Base-by-base conservation (phyloP, 2,797 vertebrate species). In the Hyperoplus lanceolatus region DNA sequence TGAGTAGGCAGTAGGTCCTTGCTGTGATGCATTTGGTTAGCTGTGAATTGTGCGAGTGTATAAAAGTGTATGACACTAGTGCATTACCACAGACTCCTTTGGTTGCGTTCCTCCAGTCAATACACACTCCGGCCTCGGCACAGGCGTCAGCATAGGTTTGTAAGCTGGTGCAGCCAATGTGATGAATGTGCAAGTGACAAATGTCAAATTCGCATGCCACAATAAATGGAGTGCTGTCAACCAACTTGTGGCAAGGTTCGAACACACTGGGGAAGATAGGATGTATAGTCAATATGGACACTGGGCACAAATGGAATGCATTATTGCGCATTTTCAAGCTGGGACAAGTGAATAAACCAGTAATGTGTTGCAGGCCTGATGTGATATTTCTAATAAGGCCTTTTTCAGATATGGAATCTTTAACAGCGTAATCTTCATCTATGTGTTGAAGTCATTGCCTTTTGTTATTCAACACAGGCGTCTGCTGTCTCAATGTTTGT, bases 61-160 rank as follows among this genome's bases (percentile, higher is more conserved):
- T 64, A 15, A 21, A 0, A 39, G 4, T 2, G 6, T 39, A 48
- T 50, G 38, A 38, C 10, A 21, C 61, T 3, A 8, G 15, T 12
- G 38, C 54, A 58, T 51, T 85, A 97, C 96, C 82, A 57, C 96
- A 97, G 43, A 89, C 38, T 82, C 94, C 95, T 1, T 80, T 3
- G 0, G 96, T 96, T 16, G 87, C 83, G 1, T 10, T 61, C 58
- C 96, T 95, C 96, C 96, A 97, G 81, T 94, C 84, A 0, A 88
- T 61, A 66, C 96, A 97, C 8, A 90, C n/a, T 66, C 94, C 95
- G 11, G 66, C 80, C 57, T 77, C 2, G 0, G 89, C 88, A 61
- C 96, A 97, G 13, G 90, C 73, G 0, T 85, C 82, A 0, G 96
- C 95, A 1, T 96, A 97, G 13, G 79, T 71, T 87, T 96, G 92